Conservation (phyloP, 2,113 vertebrate species). For the Pachypanchax playfairii region DNA sequence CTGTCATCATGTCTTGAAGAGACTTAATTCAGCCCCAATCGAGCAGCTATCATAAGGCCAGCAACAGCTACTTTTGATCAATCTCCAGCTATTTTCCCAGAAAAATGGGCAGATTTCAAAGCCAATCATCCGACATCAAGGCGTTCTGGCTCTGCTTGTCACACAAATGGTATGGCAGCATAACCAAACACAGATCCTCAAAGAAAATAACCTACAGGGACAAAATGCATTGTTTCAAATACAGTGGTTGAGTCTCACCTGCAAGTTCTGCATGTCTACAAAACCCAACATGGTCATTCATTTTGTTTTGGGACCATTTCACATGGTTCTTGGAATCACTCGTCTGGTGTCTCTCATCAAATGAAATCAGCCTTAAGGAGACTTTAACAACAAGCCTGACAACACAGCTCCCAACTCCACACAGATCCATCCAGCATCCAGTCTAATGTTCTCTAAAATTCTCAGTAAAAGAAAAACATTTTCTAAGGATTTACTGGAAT, state of each 20-base stretch:
- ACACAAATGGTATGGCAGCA: not conserved
- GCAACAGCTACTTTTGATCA: not conserved
- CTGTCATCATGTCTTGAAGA: not conserved
- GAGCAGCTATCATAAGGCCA: not conserved
- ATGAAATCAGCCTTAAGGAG: not conserved
- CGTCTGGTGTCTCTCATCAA: constrained; percentile 7
- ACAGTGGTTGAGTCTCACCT: not conserved
- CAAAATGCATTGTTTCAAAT: constrained; percentile 1
- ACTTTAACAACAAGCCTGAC: constrained; percentile 13
- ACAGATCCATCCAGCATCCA: not conserved
- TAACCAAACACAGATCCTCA: constrained; percentile 1
- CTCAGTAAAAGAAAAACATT: not conserved
- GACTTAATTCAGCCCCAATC: not conserved
- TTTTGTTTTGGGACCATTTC: constrained; percentile 21
- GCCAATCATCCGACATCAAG: not conserved
- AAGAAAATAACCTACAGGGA: not conserved
- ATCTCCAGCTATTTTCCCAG: not conserved
- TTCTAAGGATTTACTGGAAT: too few relatives aligned
- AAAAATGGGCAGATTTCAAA: not conserved
- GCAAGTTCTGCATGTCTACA: constrained; percentile 3
- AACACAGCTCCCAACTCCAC: constrained; percentile 1
- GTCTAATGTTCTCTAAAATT: too few relatives aligned
- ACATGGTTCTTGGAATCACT: constrained; percentile 3
- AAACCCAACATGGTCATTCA: too few relatives aligned
- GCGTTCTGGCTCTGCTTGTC: not conserved